Conservation (phyloP, 2,113 vertebrate species). For the Panthera uncia region DNA sequence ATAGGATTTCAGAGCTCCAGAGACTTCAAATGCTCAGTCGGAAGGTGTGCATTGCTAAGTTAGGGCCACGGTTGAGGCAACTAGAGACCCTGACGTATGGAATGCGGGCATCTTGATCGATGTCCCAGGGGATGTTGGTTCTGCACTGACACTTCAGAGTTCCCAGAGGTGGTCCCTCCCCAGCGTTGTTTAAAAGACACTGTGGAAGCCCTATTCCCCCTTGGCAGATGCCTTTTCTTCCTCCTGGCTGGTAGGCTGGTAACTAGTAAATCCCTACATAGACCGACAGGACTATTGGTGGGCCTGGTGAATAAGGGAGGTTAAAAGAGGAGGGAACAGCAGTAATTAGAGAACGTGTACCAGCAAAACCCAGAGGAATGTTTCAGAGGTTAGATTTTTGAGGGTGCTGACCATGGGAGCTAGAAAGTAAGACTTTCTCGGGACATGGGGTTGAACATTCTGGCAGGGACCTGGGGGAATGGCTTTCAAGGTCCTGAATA, state of each 20-base stretch:
- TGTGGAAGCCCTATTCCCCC: neutral
- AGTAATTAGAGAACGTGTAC: neutral
- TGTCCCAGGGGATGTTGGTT: neutral
- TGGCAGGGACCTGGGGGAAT: neutral
- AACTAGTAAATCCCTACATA: neutral
- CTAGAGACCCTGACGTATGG: neutral
- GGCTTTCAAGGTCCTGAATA: neutral
- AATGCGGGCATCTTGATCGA: neutral
- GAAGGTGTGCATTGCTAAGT: neutral
- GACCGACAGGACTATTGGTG: too few species aligned
- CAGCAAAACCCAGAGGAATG: neutral
- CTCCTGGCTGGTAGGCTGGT: neutral
- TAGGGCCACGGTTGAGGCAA: neutral
- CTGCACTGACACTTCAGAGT: neutral
- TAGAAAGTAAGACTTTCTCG: neutral
- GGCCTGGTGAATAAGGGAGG: neutral
- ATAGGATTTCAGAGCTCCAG: neutral
- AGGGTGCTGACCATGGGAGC: neutral
- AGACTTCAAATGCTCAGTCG: neutral
- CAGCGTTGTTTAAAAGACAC: neutral
- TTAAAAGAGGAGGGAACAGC: neutral
- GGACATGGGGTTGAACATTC: neutral
- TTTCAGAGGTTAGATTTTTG: neutral
- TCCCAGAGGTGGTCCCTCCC: neutral
- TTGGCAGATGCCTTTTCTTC: neutral